A percentile compares a stretch with the other conserved stretches of the same genome.
These are phyloP conservation scores for Melinaea marsaeus DNA, from an alignment of 2,888 invertebrate species.

Conservation along the genomic window DNA sequence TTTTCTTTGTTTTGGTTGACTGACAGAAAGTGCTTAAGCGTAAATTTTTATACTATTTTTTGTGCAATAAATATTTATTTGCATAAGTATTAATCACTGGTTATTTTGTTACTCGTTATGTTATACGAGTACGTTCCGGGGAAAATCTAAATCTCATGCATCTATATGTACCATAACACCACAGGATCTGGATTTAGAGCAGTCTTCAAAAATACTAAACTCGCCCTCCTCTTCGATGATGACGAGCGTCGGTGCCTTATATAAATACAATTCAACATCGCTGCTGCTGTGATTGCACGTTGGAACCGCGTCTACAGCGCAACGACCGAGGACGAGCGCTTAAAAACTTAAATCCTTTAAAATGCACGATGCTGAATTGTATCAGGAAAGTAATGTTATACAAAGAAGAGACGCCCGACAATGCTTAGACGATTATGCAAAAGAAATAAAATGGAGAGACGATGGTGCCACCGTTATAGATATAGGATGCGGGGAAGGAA, in stretches of 20 bases:
- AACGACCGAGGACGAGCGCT: constrained; percentile 48
- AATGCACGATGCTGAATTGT: constrained; percentile 80
- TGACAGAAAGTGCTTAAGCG: too few relatives aligned
- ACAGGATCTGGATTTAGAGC: too few relatives aligned
- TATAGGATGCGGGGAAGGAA: constrained; percentile 86
- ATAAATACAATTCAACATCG: constrained; percentile 62
- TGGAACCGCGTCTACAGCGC: constrained; percentile 34
- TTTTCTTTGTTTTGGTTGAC: too few relatives aligned
- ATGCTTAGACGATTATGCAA: constrained; percentile 80
- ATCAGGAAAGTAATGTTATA: constrained; percentile 81
- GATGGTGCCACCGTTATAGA: constrained; percentile 75
- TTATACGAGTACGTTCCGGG: too few relatives aligned
- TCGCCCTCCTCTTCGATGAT: too few relatives aligned
- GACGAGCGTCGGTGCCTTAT: constrained; percentile 47
- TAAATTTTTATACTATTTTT: too few relatives aligned
- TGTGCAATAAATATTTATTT: too few relatives aligned
- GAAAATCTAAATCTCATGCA: too few relatives aligned
- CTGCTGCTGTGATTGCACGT: constrained; percentile 49
- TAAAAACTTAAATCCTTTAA: constrained; percentile 32
- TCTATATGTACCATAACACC: too few relatives aligned
- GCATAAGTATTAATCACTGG: too few relatives aligned
- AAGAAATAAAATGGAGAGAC: constrained; percentile 76
- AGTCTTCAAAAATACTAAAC: too few relatives aligned
- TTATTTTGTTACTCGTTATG: too few relatives aligned
- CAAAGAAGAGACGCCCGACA: constrained; percentile 79